Percentiles rank a stretch among this genome's conserved stretches.
Evolutionary conservation across 2,888 invertebrate genomes (phyloP).

Genomic region (Leptura quadrifasciata): DNA sequence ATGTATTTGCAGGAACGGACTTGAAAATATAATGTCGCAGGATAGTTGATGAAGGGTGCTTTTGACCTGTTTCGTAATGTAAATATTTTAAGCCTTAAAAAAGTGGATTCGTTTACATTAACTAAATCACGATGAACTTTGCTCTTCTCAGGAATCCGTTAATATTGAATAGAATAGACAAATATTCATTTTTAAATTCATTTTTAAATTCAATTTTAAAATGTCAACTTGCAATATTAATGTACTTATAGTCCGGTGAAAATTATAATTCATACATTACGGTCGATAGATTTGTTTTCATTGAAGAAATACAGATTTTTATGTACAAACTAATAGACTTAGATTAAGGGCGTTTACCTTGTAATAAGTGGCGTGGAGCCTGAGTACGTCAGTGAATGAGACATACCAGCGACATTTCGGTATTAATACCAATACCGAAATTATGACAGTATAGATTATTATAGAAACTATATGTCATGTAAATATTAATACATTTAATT

Average conservation of each 20-base stretch:
- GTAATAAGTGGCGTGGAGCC: too few relatives aligned
- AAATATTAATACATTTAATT: too few relatives aligned
- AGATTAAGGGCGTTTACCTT: too few relatives aligned
- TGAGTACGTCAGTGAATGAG: too few relatives aligned
- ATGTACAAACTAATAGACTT: too few relatives aligned
- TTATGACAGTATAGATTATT: too few relatives aligned
- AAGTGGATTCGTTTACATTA: neutral
- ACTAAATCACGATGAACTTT: neutral
- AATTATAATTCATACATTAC: neutral
- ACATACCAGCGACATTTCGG: too few relatives aligned
- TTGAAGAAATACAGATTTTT: too few relatives aligned
- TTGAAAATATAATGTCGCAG: constrained; percentile 24
- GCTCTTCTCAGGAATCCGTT: neutral
- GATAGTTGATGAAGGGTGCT: constrained; percentile 17
- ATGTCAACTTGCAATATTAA: too few relatives aligned
- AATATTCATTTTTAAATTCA: neutral
- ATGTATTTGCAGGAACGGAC: constrained; percentile 53
- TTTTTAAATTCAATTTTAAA: neutral
- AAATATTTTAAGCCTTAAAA: constrained; percentile 17
- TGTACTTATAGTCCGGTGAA: neutral
- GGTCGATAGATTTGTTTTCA: too few relatives aligned
- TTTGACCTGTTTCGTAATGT: constrained; percentile 5
- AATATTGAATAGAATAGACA: neutral
- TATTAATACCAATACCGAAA: too few relatives aligned
- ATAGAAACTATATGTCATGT: too few relatives aligned